Percentiles rank a stretch among this genome's conserved stretches.
These are phyloP conservation scores for Tenthredo livida DNA, from an alignment of 2,888 invertebrate genomes.

Conservation along the genomic window DNA sequence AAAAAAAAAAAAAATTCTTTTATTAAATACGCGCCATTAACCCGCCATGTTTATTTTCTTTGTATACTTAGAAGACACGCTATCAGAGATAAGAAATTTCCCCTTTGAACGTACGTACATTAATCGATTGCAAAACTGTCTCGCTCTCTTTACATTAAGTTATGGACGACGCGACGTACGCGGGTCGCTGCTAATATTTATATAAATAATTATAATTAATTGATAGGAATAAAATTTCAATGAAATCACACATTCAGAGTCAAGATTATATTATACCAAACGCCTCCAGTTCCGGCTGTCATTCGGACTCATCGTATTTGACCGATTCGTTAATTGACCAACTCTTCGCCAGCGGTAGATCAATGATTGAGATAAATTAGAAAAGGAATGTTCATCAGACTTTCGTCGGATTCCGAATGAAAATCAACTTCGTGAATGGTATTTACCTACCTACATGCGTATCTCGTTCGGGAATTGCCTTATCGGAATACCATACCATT, in stretches of 20 bases:
- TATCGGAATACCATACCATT: not conserved
- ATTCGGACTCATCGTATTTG: not conserved
- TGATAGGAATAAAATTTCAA: not conserved
- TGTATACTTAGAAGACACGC: not conserved
- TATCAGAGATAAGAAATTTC: not conserved
- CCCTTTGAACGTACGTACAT: not conserved
- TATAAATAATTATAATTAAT: not conserved
- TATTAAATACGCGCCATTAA: not conserved
- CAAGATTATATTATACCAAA: not conserved
- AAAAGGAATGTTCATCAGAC: not conserved
- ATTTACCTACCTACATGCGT: not conserved
- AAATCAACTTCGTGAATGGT: not conserved
- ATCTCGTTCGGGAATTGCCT: not conserved
- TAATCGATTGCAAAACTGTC: not conserved
- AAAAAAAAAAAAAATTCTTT: not conserved
- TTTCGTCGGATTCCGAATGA: not conserved
- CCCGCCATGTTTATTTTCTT: not conserved
- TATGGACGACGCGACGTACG: not conserved
- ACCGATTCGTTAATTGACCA: not conserved
- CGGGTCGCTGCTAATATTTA: not conserved
- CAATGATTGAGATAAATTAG: not conserved
- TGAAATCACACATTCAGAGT: not conserved
- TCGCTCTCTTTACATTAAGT: not conserved
- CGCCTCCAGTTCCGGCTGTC: not conserved
- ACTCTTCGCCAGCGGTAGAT: not conserved